Evolutionary conservation across 2,113 vertebrate genomes (phyloP).

Genomic region (Puma concolor): DNA sequence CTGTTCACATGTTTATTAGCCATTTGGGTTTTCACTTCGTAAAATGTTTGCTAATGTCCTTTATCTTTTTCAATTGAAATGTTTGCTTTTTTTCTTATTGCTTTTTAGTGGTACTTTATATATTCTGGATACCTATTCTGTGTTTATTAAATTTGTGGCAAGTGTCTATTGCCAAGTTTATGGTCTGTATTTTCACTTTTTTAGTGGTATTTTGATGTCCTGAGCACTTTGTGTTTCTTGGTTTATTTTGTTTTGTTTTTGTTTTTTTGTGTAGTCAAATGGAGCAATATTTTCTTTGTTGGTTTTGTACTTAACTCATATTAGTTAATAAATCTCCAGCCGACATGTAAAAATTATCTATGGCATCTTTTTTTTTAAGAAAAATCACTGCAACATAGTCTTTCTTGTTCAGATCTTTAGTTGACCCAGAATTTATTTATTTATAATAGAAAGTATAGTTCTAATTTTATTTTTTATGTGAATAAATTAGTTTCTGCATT

Average conservation of each 20-base stretch:
- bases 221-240: not conserved
- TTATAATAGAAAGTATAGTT: not conserved
- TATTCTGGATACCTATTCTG: not conserved
- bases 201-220: not conserved
- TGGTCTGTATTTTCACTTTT: not conserved
- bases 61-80: conserved; percentile 7
- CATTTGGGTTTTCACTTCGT: conserved; percentile 31
- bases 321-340: not conserved
- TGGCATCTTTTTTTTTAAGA: not conserved
- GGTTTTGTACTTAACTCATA: not conserved
- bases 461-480: not conserved
- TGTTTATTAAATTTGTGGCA: not conserved
- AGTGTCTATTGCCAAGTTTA: not conserved
- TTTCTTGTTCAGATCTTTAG: conserved; percentile 33
- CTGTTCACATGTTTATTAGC: conserved; percentile 65
- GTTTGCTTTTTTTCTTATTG: conserved; percentile 2
- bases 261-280: not conserved
- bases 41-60: conserved; percentile 9
- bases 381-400: not conserved
- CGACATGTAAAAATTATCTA: not conserved
- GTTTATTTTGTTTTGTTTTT: not conserved
- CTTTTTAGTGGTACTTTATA: conserved; percentile 10
- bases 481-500: not conserved
- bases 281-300: not conserved
- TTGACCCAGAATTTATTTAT: not conserved